phyloP scores from a whole-genome alignment of 2,797 vertebrate species.

The Sphaeramia orbicularis region DNA sequence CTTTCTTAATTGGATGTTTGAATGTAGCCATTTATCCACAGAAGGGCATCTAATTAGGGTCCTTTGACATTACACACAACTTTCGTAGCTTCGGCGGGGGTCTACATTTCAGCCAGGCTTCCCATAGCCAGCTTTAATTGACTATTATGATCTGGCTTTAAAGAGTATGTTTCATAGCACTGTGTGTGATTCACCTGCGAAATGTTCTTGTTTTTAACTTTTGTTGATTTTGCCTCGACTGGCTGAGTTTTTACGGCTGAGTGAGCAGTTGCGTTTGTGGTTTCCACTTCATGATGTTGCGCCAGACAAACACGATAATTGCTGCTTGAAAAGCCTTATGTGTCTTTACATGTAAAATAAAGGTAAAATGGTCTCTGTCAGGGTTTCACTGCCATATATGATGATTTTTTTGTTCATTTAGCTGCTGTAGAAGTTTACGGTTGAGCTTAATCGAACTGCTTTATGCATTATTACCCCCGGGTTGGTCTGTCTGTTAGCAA shows the following conservation, averaged over 20 bases:
- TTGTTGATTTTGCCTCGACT: constrained; percentile 41
- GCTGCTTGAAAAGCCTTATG: not conserved
- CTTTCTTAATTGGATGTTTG: constrained; percentile 82
- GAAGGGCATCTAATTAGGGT: constrained; percentile 80
- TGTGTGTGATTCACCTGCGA: constrained; percentile 46
- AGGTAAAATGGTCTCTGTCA: too few relatives aligned
- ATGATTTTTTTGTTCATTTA: too few relatives aligned
- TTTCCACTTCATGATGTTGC: constrained; percentile 10
- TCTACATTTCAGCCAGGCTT: constrained; percentile 59
- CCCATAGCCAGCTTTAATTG: constrained; percentile 74
- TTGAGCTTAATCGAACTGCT: too few relatives aligned
- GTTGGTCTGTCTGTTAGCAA: too few relatives aligned
- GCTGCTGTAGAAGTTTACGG: too few relatives aligned
- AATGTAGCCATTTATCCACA: constrained; percentile 78
- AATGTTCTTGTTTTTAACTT: constrained; percentile 27
- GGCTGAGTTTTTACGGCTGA: constrained; percentile 19
- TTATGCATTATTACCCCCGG: too few relatives aligned
- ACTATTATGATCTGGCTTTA: constrained; percentile 72
- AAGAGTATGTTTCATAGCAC: constrained; percentile 37
- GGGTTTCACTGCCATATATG: too few relatives aligned
- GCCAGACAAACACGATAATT: not conserved
- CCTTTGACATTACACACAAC: constrained; percentile 74
- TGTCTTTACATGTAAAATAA: too few relatives aligned
- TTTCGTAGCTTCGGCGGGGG: constrained; percentile 54
- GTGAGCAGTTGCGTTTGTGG: constrained; percentile 17